Conservation (phyloP, 2,888 invertebrate genomes). For the Pteria penguin region DNA sequence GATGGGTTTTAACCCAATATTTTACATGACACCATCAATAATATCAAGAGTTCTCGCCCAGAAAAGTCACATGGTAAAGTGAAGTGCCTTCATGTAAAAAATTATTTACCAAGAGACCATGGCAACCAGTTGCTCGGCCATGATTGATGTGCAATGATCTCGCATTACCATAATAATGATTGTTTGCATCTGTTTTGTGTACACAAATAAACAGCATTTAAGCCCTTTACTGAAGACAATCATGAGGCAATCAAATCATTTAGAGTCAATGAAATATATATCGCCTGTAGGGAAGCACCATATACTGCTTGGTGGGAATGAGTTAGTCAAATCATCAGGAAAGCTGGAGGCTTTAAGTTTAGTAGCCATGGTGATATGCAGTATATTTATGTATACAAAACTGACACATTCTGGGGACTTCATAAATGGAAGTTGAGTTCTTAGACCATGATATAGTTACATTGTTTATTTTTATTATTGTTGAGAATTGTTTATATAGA, state of each 20-base stretch:
- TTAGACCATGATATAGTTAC: not conserved
- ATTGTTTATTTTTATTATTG: constrained; percentile 15
- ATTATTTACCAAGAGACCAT: constrained; percentile 18
- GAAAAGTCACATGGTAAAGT: constrained; percentile 33
- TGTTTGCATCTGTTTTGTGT: too few relatives aligned
- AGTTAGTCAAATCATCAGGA: too few relatives aligned
- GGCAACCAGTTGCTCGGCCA: constrained; percentile 24
- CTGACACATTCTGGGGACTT: not conserved
- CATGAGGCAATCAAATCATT: too few relatives aligned
- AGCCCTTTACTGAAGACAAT: too few relatives aligned
- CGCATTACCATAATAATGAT: constrained; percentile 19
- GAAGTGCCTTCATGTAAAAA: constrained; percentile 41
- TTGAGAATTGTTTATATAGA: constrained; percentile 8
- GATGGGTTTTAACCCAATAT: not conserved
- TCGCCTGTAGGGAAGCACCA: too few relatives aligned
- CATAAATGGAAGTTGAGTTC: not conserved
- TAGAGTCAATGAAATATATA: too few relatives aligned
- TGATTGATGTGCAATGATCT: constrained; percentile 44
- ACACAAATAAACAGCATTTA: too few relatives aligned
- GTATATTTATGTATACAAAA: not conserved
- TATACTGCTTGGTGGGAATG: too few relatives aligned
- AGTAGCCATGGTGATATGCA: too few relatives aligned
- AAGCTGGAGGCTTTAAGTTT: too few relatives aligned
- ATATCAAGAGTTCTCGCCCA: constrained; percentile 26
- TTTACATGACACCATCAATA: constrained; percentile 4